Percentiles rank a stretch among this genome's conserved stretches.
These are phyloP conservation scores for Coregonus clupeaformis DNA, from an alignment of 2,113 vertebrate genomes.

Conservation along the genomic window DNA sequence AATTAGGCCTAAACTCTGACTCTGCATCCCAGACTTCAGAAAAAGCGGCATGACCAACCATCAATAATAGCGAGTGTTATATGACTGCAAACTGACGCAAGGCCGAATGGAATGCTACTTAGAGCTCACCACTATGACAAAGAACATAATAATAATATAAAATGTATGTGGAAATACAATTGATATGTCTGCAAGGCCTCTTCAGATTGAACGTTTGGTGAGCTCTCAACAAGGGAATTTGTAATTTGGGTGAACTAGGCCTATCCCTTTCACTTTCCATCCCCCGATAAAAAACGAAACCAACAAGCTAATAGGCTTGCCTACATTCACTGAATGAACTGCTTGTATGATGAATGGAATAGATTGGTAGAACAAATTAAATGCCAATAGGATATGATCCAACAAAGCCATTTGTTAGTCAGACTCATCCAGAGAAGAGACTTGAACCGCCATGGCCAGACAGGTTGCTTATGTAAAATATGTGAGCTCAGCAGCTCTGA, in stretches of 20 bases:
- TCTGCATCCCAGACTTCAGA: slow-evolving; percentile 33
- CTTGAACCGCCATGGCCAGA: background rate
- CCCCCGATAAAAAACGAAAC: background rate
- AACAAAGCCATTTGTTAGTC: background rate
- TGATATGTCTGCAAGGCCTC: background rate
- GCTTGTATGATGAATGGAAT: too few species aligned
- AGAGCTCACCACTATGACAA: background rate
- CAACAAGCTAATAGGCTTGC: background rate
- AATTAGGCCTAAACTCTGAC: background rate
- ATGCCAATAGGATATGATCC: background rate
- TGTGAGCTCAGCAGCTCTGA: slow-evolving; percentile 55
- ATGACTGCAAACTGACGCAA: slow-evolving; percentile 72
- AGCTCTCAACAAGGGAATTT: background rate
- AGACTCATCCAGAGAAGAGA: background rate
- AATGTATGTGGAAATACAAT: background rate
- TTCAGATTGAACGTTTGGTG: background rate
- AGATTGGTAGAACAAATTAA: background rate
- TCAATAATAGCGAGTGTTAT: slow-evolving; percentile 66
- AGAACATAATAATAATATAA: background rate
- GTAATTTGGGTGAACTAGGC: too few species aligned
- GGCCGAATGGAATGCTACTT: slow-evolving; percentile 70
- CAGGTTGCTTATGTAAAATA: slow-evolving; percentile 47
- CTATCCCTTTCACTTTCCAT: too few species aligned
- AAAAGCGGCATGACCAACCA: slow-evolving; percentile 61
- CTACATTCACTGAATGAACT: too few species aligned